Conservation (phyloP, 2,797 vertebrate genomes). For the Microhierax caerulescens region DNA sequence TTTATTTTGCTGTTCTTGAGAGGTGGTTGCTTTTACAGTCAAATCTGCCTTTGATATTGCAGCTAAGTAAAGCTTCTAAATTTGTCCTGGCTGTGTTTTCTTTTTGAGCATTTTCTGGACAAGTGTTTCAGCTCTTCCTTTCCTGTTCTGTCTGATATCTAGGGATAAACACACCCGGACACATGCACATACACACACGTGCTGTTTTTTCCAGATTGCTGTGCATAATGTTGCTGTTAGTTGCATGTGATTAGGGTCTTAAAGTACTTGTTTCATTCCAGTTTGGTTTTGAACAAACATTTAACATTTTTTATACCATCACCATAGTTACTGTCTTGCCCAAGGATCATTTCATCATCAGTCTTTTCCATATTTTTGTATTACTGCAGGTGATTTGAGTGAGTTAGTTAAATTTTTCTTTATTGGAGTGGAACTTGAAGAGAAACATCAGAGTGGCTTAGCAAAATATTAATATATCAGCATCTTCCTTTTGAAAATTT, state of each 20-base stretch:
- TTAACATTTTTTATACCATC: background rate
- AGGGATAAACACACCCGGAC: conserved; percentile 46
- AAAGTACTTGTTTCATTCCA: background rate
- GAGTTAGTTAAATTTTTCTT: background rate
- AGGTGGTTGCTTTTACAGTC: conserved; percentile 51
- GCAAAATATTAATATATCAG: background rate
- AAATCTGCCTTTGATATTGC: conserved; percentile 58
- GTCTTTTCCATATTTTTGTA: background rate
- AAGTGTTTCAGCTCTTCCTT: conserved; percentile 63
- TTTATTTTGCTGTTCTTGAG: conserved; percentile 65
- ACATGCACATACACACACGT: background rate
- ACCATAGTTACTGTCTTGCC: background rate
- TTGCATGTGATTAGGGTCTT: background rate
- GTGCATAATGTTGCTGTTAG: background rate
- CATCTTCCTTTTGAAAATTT: background rate
- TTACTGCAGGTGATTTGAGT: background rate
- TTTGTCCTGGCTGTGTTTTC: conserved; percentile 63
- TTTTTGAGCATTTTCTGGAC: conserved; percentile 62
- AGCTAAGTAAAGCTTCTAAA: conserved; percentile 58
- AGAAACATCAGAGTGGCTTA: background rate
- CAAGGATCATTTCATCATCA: background rate
- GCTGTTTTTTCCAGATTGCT: background rate
- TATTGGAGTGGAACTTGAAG: background rate
- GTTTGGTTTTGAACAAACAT: background rate
- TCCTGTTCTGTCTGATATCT: conserved; percentile 70